Evolutionary conservation across 1,140 invertebrate genomes (phyloP).

Genomic region (Dufourea novaeangliae): DNA sequence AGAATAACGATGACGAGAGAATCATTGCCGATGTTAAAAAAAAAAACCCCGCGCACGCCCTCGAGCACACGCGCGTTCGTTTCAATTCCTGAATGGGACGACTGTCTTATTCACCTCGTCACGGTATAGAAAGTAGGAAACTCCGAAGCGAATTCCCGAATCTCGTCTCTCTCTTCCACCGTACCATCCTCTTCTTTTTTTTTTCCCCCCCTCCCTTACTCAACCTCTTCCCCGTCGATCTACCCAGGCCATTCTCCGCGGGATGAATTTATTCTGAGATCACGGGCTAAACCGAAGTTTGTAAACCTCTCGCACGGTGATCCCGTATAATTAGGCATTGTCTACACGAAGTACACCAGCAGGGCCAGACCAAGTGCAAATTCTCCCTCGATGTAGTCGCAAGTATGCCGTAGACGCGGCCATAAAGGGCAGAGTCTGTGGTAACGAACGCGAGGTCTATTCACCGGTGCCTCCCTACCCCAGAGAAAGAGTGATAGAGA

Average conservation of each 20-base stretch:
- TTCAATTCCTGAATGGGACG: conserved; percentile 61
- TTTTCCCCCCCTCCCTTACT: conserved; percentile 25
- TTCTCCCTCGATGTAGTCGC: conserved; percentile 6
- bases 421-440: background rate
- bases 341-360: conserved; percentile 12
- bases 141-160: conserved; percentile 48
- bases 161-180: conserved; percentile 9
- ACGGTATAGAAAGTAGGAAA: conserved; percentile 46
- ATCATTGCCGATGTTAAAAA: conserved; percentile 49
- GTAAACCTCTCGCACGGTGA: conserved; percentile 34
- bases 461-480: background rate
- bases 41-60: conserved; percentile 41
- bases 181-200: background rate
- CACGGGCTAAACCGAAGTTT: conserved; percentile 24
- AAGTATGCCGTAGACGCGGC: background rate
- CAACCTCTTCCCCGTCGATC: conserved; percentile 17
- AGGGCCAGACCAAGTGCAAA: conserved; percentile 19
- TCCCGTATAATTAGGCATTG: conserved; percentile 53
- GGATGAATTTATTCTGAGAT: conserved; percentile 46
- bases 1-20: conserved; percentile 37
- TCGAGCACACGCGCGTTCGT: conserved; percentile 54
- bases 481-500: no score
- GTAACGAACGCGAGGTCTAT: background rate
- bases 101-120: conserved; percentile 71
- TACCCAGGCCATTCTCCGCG: conserved; percentile 24